Percentiles rank a stretch among this genome's conserved stretches.
Conservation (phyloP, 2,888 invertebrate species). For the Polia nebulosa region DNA sequence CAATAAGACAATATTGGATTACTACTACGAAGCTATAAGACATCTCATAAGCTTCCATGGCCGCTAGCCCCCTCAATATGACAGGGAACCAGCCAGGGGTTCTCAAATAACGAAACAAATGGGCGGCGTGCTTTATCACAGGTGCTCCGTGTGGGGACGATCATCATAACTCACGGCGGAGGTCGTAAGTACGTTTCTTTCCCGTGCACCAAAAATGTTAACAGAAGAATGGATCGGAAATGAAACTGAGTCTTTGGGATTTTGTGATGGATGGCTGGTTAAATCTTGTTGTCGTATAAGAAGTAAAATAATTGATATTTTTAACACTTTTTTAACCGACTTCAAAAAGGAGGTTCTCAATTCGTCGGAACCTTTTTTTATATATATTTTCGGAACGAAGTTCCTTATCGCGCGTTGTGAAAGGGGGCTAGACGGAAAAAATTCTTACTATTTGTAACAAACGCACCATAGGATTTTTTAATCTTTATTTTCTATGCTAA, state of each 20-base stretch:
- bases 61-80: conserved; percentile 6
- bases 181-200: conserved; percentile 10
- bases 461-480: too few species aligned
- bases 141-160: conserved; percentile 51
- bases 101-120: conserved; percentile 57
- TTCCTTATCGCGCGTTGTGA: too few species aligned
- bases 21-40: neutral
- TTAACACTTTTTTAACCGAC: too few species aligned
- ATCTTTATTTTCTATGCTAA: too few species aligned
- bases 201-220: conserved; percentile 21
- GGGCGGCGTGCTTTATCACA: conserved; percentile 62
- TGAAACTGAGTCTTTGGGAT: neutral
- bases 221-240: conserved; percentile 23
- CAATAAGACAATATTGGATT: conserved; percentile 8
- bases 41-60: neutral
- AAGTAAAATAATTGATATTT: too few species aligned
- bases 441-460: too few species aligned
- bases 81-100: conserved; percentile 34
- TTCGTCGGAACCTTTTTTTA: too few species aligned
- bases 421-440: too few species aligned
- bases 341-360: too few species aligned
- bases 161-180: conserved; percentile 56
- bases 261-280: neutral
- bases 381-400: too few species aligned
- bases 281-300: neutral